A percentile compares a stretch with the other conserved stretches of the same genome.
Evolutionary conservation across 2,797 vertebrate genomes (phyloP).

Genomic region (Pipistrellus pipistrellus): DNA sequence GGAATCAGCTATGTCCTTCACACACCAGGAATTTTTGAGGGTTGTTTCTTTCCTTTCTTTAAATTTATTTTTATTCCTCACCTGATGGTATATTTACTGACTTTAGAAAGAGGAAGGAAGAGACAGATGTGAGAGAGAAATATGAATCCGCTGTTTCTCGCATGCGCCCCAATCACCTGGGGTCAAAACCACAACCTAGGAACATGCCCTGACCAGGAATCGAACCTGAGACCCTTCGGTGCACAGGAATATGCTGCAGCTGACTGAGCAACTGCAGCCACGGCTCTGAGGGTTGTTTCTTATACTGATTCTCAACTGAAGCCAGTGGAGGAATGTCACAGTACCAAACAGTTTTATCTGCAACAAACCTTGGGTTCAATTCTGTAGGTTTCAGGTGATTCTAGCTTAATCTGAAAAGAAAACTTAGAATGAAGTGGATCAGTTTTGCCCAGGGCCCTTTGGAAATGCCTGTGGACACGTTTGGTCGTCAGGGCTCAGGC

Average conservation of each 20-base stretch:
- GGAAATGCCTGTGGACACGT: not conserved
- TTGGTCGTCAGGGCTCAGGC: not conserved
- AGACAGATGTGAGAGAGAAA: not conserved
- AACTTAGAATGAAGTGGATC: not conserved
- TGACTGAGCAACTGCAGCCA: not conserved
- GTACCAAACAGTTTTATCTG: not conserved
- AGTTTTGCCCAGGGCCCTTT: not conserved
- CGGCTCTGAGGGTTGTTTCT: not conserved
- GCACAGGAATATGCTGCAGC: not conserved
- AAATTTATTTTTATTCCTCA: not conserved
- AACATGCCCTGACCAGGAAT: not conserved
- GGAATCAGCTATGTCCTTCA: not conserved
- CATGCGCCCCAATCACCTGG: not conserved
- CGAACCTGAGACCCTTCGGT: not conserved
- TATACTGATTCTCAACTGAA: not conserved
- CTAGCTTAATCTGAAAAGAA: not conserved
- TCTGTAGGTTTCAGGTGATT: not conserved
- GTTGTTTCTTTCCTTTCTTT: not conserved
- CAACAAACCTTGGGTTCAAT: not conserved
- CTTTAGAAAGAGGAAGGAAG: not conserved
- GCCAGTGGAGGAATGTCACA: not conserved
- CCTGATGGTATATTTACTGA: not conserved
- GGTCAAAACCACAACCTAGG: not conserved
- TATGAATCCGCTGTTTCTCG: not conserved
- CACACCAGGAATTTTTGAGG: constrained; percentile 25